Evolutionary conservation across 2,888 invertebrate genomes (phyloP).

Genomic region (Salpingus planirostris): DNA sequence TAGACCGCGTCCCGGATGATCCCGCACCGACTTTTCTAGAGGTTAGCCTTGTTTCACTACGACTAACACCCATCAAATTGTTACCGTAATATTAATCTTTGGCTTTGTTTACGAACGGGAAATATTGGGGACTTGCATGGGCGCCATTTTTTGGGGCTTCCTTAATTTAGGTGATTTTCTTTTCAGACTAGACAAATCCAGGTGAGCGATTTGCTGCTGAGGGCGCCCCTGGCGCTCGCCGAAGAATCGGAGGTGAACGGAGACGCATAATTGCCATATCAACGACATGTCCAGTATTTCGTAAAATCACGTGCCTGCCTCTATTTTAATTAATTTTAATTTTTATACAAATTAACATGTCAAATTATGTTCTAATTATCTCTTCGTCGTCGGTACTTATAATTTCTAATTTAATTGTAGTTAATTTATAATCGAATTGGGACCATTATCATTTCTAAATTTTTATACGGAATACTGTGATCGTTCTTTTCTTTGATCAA

Average conservation of each 20-base stretch:
- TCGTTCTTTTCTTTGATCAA: slow-evolving; percentile 16
- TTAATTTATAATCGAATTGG: slow-evolving; percentile 11
- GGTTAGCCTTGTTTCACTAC: slow-evolving; percentile 29
- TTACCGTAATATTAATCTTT: neutral
- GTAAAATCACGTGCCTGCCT: slow-evolving; percentile 9
- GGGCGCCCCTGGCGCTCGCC: slow-evolving; percentile 38
- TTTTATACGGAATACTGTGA: slow-evolving; percentile 24
- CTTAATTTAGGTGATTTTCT: slow-evolving; percentile 10
- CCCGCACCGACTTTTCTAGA: slow-evolving; percentile 29
- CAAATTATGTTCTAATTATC: too few relatives aligned
- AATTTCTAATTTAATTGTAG: too few relatives aligned
- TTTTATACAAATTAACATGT: slow-evolving; percentile 1
- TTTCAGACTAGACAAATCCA: slow-evolving; percentile 37
- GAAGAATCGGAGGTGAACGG: slow-evolving; percentile 30
- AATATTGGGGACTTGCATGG: neutral
- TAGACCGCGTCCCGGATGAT: slow-evolving; percentile 36
- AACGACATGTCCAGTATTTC: slow-evolving; percentile 29
- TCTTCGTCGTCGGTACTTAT: too few relatives aligned
- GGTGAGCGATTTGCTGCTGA: slow-evolving; percentile 34
- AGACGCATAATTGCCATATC: slow-evolving; percentile 24
- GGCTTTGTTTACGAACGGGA: neutral
- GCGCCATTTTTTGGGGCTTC: neutral
- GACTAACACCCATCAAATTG: neutral
- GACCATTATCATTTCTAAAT: slow-evolving; percentile 21
- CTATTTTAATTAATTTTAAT: slow-evolving; percentile 3